Evolutionary conservation across 2,113 vertebrate genomes (phyloP), one percentile per base, ranked within the genome.

Genomic region (Gnathonemus longibarbis): DNA sequence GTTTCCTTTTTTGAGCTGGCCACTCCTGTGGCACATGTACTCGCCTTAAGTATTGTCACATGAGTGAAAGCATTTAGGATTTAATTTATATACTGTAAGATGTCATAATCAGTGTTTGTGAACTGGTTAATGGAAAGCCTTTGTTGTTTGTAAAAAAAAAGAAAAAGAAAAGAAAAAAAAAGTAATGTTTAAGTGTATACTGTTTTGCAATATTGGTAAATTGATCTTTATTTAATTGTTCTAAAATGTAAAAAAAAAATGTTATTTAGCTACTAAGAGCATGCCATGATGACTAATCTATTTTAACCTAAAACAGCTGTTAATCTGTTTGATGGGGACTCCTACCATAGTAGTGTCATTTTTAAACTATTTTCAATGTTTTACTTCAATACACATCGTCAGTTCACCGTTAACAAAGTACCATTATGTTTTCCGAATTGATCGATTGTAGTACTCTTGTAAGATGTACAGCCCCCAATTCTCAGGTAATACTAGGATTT

Each of bases 41-140:
- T 87, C 21, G 89, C 89, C 89, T 90, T 87, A 90, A 90, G 35
- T 56, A 49, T 87, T 87, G 62, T 87, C 58, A 87, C 77, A 77
- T 77, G 56, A 90, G 52, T 62, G 50, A 87, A 45, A 66, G 89
- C 84, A 46, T 90, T 87, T 87, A 50, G 58, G 87, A 46, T 86
- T 45, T 87, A 49, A 35, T 88, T 62, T 88, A 58, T 70, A 74
- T 90, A 17, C n/a, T 87, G 46, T 70, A 62, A 46, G 56, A 87
- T 74, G 84, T 77, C 89, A 90, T 52, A 50, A 89, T 89, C 50
- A 84, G 77, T 84, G 52, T 89, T 89, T 50, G 70, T 89, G 77
- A 89, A 46, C 31, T 80, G 52, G 46, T 70, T 84, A 83, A 56
- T 50, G 52, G 42, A 45, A 42, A 85, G 80, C 80, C 77, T 89